Percentiles rank a stretch among this genome's conserved stretches.
Conservation (phyloP, 2,113 vertebrate genomes). For the Actenoides lindsayi region DNA sequence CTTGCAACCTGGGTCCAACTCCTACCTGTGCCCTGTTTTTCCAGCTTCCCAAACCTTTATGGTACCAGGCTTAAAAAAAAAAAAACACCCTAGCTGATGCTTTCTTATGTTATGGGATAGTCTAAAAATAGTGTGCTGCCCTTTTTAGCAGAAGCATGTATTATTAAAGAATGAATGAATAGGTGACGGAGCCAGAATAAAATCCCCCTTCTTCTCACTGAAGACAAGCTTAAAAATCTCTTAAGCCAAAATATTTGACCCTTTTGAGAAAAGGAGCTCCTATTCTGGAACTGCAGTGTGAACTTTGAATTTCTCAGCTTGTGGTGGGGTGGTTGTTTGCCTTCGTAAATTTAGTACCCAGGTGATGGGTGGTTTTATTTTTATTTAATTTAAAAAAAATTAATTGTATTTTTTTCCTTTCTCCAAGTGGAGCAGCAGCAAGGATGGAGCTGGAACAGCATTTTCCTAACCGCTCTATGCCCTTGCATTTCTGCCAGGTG, state of each 20-base stretch:
- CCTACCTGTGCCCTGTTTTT: conserved; percentile 36
- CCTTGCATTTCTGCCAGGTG: not conserved
- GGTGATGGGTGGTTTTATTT: not conserved
- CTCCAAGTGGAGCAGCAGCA: not conserved
- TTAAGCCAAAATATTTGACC: not conserved
- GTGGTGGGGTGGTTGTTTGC: not conserved
- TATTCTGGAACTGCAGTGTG: not conserved
- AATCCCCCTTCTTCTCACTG: not conserved
- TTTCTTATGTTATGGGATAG: conserved; percentile 23
- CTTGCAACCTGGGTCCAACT: conserved; percentile 1
- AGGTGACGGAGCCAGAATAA: not conserved
- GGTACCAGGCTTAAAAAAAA: not conserved
- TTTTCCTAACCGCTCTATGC: not conserved
- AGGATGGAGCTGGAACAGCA: not conserved
- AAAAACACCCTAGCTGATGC: not conserved
- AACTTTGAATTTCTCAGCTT: not conserved
- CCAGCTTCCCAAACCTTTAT: not conserved
- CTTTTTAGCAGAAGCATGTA: conserved; percentile 54
- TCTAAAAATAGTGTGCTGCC: conserved; percentile 39
- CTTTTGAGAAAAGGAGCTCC: not conserved
- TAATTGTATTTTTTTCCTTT: accelerated
- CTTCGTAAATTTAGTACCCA: not conserved
- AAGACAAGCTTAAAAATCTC: not conserved
- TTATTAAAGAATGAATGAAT: conserved; percentile 60
- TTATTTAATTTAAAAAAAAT: too few species aligned